Conservation (phyloP, 2,113 vertebrate species). For the Chrysemys picta region DNA sequence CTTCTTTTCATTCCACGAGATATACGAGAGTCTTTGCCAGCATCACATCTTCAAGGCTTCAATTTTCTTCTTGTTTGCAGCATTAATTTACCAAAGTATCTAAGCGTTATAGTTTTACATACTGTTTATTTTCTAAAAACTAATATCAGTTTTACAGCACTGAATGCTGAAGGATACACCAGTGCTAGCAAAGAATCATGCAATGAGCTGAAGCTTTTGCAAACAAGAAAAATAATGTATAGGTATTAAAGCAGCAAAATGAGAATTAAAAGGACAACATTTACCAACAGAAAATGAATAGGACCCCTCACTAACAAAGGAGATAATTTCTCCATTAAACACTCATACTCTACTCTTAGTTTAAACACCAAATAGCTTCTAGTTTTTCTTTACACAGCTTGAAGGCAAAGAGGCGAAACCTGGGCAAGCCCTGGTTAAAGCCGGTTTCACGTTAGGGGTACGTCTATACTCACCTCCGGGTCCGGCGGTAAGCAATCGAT, state of each 20-base stretch:
- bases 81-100: not conserved
- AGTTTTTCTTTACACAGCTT: not conserved
- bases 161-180: not conserved
- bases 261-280: not conserved
- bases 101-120: rapidly evolving
- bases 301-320: not conserved
- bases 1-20: not conserved
- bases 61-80: not conserved
- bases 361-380: not conserved
- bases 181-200: not conserved
- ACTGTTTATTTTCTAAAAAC: not conserved
- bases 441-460: rapidly evolving
- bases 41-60: not conserved
- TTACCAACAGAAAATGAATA: not conserved
- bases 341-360: not conserved
- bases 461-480: too few species aligned
- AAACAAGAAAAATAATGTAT: not conserved
- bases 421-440: not conserved
- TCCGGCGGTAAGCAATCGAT: too few species aligned
- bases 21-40: not conserved
- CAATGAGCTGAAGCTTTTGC: not conserved
- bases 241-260: not conserved
- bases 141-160: not conserved
- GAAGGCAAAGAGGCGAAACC: not conserved
- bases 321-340: not conserved